Conservation (phyloP, 1,140 invertebrate species). For the Onthophagus taurus region DNA sequence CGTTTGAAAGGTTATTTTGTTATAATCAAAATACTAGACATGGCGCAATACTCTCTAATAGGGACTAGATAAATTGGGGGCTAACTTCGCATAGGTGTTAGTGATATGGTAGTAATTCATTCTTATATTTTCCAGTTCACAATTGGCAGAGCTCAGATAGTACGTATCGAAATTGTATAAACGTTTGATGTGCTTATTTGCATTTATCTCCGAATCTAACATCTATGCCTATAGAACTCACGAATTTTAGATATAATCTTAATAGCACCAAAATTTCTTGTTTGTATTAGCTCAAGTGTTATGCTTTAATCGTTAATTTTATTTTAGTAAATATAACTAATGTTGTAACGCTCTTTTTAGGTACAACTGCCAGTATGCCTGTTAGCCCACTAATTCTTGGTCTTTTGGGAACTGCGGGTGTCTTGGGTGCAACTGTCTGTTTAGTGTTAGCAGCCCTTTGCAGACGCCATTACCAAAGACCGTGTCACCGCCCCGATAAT, state of each 20-base stretch:
- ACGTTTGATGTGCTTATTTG: neutral
- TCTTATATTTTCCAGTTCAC: constrained; percentile 6
- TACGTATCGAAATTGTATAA: constrained; percentile 1
- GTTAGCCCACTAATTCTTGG: constrained; percentile 63
- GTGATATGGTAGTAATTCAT: no score
- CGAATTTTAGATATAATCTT: neutral
- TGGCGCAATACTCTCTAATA: no score
- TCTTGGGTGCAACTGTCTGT: constrained; percentile 59
- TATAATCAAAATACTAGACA: no score
- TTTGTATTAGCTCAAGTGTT: no score
- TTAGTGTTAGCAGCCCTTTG: constrained; percentile 59
- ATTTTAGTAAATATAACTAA: no score
- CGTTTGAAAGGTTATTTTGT: no score
- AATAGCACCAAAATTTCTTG: neutral
- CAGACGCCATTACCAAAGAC: constrained; percentile 30
- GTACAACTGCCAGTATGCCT: constrained; percentile 44
- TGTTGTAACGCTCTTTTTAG: constrained; percentile 33
- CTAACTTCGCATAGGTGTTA: no score
- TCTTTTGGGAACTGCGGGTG: constrained; percentile 57
- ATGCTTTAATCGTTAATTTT: no score
- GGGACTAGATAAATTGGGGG: no score
- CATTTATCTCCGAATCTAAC: neutral
- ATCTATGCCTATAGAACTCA: neutral
- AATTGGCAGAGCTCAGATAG: constrained; percentile 9
- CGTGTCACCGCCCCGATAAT: constrained; percentile 38